These are phyloP conservation scores for Ariolimax columbianus DNA, from an alignment of 2,888 invertebrate genomes.

Conservation along the genomic window DNA sequence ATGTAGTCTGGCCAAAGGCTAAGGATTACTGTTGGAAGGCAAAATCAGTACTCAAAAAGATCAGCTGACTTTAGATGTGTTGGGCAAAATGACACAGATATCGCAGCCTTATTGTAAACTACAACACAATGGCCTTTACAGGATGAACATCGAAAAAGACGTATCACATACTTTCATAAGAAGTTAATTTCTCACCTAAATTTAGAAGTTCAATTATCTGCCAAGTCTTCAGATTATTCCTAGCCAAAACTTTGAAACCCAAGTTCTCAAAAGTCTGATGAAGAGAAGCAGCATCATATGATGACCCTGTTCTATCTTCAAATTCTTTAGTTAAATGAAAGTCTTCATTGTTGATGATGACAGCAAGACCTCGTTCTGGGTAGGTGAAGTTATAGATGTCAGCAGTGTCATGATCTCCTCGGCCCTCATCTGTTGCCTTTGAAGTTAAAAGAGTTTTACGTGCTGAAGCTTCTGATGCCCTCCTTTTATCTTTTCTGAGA, in stretches of 20 bases:
- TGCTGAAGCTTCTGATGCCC: too few species aligned
- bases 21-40: too few species aligned
- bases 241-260: constrained; percentile 52
- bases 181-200: constrained; percentile 70
- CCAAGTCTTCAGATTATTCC: constrained; percentile 49
- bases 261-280: constrained; percentile 47
- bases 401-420: constrained; percentile 4
- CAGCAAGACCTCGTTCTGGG: constrained; percentile 52
- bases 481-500: background rate
- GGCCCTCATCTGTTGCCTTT: background rate
- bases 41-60: too few species aligned
- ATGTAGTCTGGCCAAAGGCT: too few species aligned
- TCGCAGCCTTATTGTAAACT: too few species aligned
- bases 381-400: constrained; percentile 54
- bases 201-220: constrained; percentile 50
- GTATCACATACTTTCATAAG: too few species aligned
- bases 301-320: constrained; percentile 49
- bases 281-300: constrained; percentile 48
- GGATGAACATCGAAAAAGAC: too few species aligned
- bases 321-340: constrained; percentile 26
- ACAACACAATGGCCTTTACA: too few species aligned
- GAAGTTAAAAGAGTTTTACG: background rate
- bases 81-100: too few species aligned
- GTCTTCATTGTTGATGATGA: constrained; percentile 58
- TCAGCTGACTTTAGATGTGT: too few species aligned